Base-by-base conservation (phyloP, 2,797 vertebrate genomes). In the Poeciliopsis infans region DNA sequence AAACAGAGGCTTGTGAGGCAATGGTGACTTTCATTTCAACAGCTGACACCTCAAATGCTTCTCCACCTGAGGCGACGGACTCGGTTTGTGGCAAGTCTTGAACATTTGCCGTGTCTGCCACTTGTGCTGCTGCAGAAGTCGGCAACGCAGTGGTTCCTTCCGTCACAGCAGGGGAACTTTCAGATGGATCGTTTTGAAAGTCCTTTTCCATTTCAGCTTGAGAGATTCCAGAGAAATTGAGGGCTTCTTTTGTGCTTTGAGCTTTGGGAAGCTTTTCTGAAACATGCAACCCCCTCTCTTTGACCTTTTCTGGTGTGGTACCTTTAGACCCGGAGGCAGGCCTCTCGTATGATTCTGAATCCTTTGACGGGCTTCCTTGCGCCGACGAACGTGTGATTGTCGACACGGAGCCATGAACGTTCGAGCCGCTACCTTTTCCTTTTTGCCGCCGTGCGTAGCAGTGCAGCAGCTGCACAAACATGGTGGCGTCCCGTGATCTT, bases 331-430 rank as follows among this genome's bases (percentile, higher is more conserved):
- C 89, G 5, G 86, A 12, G 0, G n/a, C 49, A 18, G 81, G 28
- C 47, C 83, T 90, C 68, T 86, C 83, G 78, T 68, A 77, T 43
- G 77, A 53, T 25, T 74, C 64, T 15, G 59, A 31, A 51, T 82
- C 85, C 83, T 93, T 94, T 0, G 86, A 86, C 25, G 91, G 84
- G 68, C 91, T 91, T 59, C 86, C 89, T 68, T 94, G 95, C 7
- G 82, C 90, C 0, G 93, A 94, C 2, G 94, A 94, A 28, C 93
- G 94, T 3, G 92, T 95, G 77, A 94, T 92, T 28, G 89, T 94
- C 13, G 93, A 94, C 0, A 92, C 86, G 0, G 92, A 93, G 57
- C 87, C 77, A 16, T 92, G 94, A 59, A 84, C 49, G 25, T 88
- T 92, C 0, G 71, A 5, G 31, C 70, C 45, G 0, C 59, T 88